phyloP scores from a whole-genome alignment of 2,113 vertebrate genomes.

The Nannobrachium achirus region DNA sequence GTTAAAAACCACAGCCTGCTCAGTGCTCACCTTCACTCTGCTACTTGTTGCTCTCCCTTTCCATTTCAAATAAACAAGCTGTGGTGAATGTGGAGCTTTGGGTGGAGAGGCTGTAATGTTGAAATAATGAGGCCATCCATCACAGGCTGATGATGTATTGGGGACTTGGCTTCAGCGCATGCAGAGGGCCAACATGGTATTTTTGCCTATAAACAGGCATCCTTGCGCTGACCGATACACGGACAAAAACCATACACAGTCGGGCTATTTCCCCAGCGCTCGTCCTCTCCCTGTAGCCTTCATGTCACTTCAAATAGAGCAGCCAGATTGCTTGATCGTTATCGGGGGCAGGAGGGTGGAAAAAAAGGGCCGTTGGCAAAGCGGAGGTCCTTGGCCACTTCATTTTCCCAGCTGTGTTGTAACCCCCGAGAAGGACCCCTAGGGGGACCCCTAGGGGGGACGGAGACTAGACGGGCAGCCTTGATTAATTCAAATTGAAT shows the following conservation, averaged over 20 bases:
- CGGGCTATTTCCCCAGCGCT: background rate
- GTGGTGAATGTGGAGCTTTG: slow-evolving; percentile 11
- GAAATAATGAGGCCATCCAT: slow-evolving; percentile 58
- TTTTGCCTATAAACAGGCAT: slow-evolving; percentile 34
- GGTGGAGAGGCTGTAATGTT: slow-evolving; percentile 31
- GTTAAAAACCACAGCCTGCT: background rate
- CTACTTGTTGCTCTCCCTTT: slow-evolving; percentile 18
- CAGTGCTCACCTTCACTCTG: slow-evolving; percentile 24
- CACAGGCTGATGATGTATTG: slow-evolving; percentile 25
- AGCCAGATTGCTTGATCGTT: slow-evolving; percentile 66
- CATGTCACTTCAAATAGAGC: slow-evolving; percentile 61
- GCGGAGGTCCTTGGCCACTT: slow-evolving; percentile 33
- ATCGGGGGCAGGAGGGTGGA: slow-evolving; percentile 45
- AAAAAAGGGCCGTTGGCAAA: slow-evolving; percentile 21
- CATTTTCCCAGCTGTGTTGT: slow-evolving; percentile 25
- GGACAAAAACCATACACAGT: slow-evolving; percentile 30
- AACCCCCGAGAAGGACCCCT: no score
- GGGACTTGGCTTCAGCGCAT: background rate
- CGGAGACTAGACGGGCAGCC: slow-evolving; percentile 24
- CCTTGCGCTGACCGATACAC: slow-evolving; percentile 21
- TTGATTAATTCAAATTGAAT: slow-evolving; percentile 6
- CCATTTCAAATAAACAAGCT: slow-evolving; percentile 28
- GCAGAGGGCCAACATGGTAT: slow-evolving; percentile 18
- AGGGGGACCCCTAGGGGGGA: slow-evolving; percentile 10
- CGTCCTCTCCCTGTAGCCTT: slow-evolving; percentile 28